Base-by-base conservation (phyloP, 2,797 vertebrate species). In the Syngnathus acus region DNA sequence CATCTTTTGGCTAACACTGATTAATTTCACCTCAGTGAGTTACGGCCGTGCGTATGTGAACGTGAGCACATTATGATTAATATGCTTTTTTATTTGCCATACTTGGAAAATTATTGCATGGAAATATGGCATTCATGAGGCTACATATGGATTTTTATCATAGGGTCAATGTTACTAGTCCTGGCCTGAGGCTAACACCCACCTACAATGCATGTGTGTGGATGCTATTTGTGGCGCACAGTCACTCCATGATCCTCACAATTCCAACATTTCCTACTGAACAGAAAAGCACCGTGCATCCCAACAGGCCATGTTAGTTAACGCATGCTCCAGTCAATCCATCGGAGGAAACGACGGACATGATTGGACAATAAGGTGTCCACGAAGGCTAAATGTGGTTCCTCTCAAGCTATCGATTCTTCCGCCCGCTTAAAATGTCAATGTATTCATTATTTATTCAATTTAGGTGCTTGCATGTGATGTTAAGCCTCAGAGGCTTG, bases 401-500 rank as follows among this genome's bases (percentile, higher is more conserved):
- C 78, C 73, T 82, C 83, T 86, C 84, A 85, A 80, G 80, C 68
- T 78, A 90, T 89, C 76, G 84, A 91, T 91, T 89, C 86, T 64
- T 59, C 59, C 50, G 68, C 61, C 57, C 50, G 68, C 51, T 39
- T 62, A 78, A 90, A 91, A 91, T 90, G 89, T 87, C 89, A 91
- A 84, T 84, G 83, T 76, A 88, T 88, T 86, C 89, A 91, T 86
- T 87, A 85, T 81, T 84, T 79, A 87, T 84, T 80, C 68, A 5
- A 65, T 79, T 74, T 66, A 82, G 75, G 75, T 61, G 74, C 72
- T 67, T 64, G 75, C 78, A 72, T 70, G 72, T 51, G 69, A 77
- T 76, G 81, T 78, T 70, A 65, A 62, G 82, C 77, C 75, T 70
- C 23, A 39, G 71, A 74, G 68, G 70, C 68, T 16, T 32, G 55